Evolutionary conservation across 2,888 invertebrate genomes (phyloP), one percentile per base, ranked within the genome.

Genomic region (Coremacera marginata): DNA sequence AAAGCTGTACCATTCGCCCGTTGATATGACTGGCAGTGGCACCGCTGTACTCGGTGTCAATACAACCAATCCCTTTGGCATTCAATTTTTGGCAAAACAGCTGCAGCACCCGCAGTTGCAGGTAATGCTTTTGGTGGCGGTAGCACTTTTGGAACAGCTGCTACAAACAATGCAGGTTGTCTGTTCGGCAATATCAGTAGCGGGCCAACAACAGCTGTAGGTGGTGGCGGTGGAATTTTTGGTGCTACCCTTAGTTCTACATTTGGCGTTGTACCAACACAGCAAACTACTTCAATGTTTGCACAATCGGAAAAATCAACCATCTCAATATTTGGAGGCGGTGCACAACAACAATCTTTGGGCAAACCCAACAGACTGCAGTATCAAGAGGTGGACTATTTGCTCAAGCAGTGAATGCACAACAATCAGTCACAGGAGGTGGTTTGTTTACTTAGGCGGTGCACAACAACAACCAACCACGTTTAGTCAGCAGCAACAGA

Each of bases 1-100:
- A 0, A 85, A 84, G 55, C 73, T 89, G 0, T 88, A 89, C 63
- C 88, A 89, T 2, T 9, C 83, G 0, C 84, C 86, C 0, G 37
- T 77, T 3, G 86, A 85, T 25, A 11, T 55, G 11, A 51, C 63
- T 19, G 72, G 25, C 70, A 76, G 76, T 14, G 82, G 82, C 1
- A 73, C 82, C 19, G 68, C 78, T 4, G 73, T 75, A n/a, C 11
- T 67, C 4, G 19, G 63, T 0, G 77, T 57, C 11, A 77, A 77
- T n/a, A 84, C 14, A 37, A 81, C 63, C 34, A 85, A 85, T 80
- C 82, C 84, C 0, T 88, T 87, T 75, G 85, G 84, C 0, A 71
- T 51, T 82, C 83, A 1, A 76, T 85, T 5, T 86, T 86, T 27
- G 75, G 78, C 22, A 85, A 85, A 34, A 81, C 86, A 3, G 75